These are phyloP conservation scores for Triplophysa rosa DNA, from an alignment of 2,113 vertebrate species.

Conservation along the genomic window DNA sequence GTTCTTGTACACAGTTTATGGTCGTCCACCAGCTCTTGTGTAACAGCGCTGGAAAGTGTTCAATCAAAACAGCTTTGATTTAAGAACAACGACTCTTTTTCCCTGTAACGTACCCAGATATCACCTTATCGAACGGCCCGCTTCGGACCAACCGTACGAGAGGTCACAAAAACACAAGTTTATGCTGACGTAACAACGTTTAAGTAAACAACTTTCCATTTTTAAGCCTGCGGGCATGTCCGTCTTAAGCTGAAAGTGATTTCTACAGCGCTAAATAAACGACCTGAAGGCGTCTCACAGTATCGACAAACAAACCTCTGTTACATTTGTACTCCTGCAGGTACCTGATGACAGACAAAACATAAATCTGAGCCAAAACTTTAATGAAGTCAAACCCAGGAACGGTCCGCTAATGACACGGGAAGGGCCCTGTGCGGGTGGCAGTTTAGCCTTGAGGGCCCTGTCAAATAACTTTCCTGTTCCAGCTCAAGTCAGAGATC, in stretches of 20 bases:
- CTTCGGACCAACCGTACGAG: too few species aligned
- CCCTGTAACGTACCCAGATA: background rate
- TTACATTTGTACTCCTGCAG: conserved; percentile 25
- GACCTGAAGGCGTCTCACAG: background rate
- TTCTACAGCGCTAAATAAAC: background rate
- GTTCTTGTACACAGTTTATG: background rate
- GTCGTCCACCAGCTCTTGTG: background rate
- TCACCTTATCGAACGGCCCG: too few species aligned
- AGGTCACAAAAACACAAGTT: too few species aligned
- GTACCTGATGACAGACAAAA: conserved; percentile 48
- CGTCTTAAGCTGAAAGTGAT: too few species aligned
- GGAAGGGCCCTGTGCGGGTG: conserved; percentile 50
- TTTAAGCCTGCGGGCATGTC: background rate
- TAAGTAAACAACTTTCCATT: background rate
- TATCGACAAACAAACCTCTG: conserved; percentile 4
- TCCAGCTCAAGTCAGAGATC: background rate
- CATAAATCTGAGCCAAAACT: conserved; percentile 62
- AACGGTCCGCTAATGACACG: conserved; percentile 61
- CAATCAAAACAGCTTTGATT: background rate
- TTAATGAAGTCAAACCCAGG: conserved; percentile 59
- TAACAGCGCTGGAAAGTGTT: background rate
- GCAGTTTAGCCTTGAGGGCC: conserved; percentile 62
- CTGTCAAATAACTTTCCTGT: conserved; percentile 30
- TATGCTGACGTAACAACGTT: too few species aligned
- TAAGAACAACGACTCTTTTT: conserved; percentile 15